Evolutionary conservation across 1,140 invertebrate species (phyloP).

Genomic region (Panulirus ornatus): DNA sequence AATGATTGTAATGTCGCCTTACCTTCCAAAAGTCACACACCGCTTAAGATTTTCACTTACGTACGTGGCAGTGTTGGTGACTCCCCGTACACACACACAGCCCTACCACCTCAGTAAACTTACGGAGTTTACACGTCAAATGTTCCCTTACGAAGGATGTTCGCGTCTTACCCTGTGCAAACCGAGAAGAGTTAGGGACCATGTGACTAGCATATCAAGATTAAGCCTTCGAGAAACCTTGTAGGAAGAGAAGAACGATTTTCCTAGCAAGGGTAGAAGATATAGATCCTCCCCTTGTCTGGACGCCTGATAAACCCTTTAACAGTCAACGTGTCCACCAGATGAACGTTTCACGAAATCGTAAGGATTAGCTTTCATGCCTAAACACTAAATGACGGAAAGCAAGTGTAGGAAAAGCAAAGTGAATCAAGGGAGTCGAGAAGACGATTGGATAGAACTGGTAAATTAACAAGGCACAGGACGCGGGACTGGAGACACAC

Average conservation of each 20-base stretch:
- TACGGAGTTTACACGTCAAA: no score
- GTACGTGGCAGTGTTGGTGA: no score
- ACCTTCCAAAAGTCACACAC: no score
- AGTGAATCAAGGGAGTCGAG: not conserved
- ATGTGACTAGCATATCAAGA: not conserved
- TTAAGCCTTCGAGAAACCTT: not conserved
- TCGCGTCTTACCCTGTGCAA: no score
- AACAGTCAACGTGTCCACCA: not conserved
- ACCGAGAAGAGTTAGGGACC: no score
- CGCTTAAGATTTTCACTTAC: no score
- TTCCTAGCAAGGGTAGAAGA: not conserved
- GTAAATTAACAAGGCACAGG: slow-evolving; percentile 36
- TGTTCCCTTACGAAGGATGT: no score
- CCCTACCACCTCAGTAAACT: no score
- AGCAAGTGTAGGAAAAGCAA: not conserved
- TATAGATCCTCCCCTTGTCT: not conserved
- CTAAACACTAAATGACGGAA: not conserved
- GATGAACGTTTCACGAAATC: not conserved
- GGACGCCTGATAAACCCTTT: not conserved
- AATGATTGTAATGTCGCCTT: no score
- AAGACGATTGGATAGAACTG: not conserved
- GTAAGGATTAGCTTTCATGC: not conserved
- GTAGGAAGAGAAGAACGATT: not conserved
- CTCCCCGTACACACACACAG: no score
- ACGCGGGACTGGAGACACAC: slow-evolving; percentile 40